A percentile compares a stretch with the other conserved stretches of the same genome.
Evolutionary conservation across 2,888 invertebrate genomes (phyloP).

Genomic region (Homarus gammarus): DNA sequence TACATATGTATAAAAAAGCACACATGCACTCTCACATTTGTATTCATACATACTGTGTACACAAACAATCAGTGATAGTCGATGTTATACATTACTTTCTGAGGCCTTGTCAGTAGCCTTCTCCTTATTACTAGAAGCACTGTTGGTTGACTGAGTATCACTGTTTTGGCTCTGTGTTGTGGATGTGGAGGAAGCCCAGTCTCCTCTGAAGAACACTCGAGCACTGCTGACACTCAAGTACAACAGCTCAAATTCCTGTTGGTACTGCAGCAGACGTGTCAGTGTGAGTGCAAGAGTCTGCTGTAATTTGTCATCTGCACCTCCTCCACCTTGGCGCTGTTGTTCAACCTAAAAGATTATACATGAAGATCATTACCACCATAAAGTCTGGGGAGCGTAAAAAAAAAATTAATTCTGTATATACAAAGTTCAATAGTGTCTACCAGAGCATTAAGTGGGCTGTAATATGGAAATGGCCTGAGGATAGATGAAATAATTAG

Average conservation of each 20-base stretch:
- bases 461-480: no score
- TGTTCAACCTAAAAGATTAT: slow-evolving; percentile 78
- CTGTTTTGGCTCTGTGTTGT: slow-evolving; percentile 32
- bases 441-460: no score
- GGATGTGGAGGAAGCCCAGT: slow-evolving; percentile 73
- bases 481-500: no score
- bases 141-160: slow-evolving; percentile 58
- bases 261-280: slow-evolving; percentile 88
- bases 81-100: slow-evolving; percentile 18
- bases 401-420: no score
- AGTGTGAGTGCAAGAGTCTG: slow-evolving; percentile 94
- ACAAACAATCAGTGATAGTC: no score
- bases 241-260: slow-evolving; percentile 92
- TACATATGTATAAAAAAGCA: no score
- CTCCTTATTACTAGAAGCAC: slow-evolving; percentile 55
- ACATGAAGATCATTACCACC: no score
- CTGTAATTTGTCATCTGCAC: slow-evolving; percentile 91
- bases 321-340: slow-evolving; percentile 63
- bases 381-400: no score
- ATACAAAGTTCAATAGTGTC: no score
- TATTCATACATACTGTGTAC: no score
- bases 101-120: slow-evolving; percentile 26
- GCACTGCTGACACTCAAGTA: slow-evolving; percentile 96
- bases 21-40: no score
- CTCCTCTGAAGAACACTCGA: slow-evolving; percentile 91